Evolutionary conservation across 2,797 vertebrate species (phyloP), one percentile per base, ranked within the genome.

Genomic region (Percopsis omiscomaycus): DNA sequence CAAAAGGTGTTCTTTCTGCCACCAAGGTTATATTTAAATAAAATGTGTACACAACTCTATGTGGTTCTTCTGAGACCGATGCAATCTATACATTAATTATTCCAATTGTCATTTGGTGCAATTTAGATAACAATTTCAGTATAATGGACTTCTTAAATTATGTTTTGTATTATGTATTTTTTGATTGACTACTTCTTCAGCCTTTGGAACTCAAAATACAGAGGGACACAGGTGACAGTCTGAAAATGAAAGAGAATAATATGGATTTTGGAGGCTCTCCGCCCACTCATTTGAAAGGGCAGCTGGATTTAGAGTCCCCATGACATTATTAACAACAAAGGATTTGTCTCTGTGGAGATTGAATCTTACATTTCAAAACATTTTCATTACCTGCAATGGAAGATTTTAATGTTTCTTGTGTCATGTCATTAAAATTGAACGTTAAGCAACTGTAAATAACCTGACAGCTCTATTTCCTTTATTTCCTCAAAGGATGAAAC

Each of bases 251-350:
- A 68, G 68, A 15, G 55, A 69, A 72, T 61, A 56, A 64, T 56
- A 59, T 64, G 62, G 69, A 81, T 77, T 70, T 76, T 56, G 69
- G 59, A 11, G 54, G 52, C 50, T 61, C 51, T n/a, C 57, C 66
- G 28, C 45, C 73, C 54, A 69, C 69, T 59, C 55, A 66, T 27
- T 45, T 59, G 66, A 84, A 84, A 85, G 81, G 83, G 75, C 75
- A 81, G 61, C 49, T 32, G 69, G 81, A 80, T 72, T 76, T 71
- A 72, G 50, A 62, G 59, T 44, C 64, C 69, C 14, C 22, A 72
- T 75, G 78, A 71, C 76, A 83, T 80, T 82, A 84, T 85, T 71
- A 85, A 80, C 37, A 61, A 57, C 60, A 68, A 37, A 54, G 58
- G 69, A 68, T 73, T 73, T 80, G 71, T 71, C 48, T 65, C 28